A percentile compares a stretch with the other conserved stretches of the same genome.
phyloP scores from a whole-genome alignment of 2,888 invertebrate species.

The Uloborus plumipes region DNA sequence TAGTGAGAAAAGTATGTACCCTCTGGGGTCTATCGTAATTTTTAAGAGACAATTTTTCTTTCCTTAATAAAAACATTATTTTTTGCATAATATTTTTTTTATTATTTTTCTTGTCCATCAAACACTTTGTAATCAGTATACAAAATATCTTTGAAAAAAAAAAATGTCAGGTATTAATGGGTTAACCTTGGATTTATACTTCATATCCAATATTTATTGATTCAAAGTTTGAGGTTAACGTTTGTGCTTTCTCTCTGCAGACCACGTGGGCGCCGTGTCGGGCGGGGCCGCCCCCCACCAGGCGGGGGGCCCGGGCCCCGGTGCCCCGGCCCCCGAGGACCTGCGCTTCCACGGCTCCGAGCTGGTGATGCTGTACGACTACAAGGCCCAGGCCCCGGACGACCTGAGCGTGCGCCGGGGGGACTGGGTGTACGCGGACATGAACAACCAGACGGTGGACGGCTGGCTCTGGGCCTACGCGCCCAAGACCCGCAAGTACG shows the following conservation, averaged over 20 bases:
- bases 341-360: constrained; percentile 88
- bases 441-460: constrained; percentile 92
- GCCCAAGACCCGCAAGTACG: constrained; percentile 90
- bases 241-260: background rate
- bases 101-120: no score
- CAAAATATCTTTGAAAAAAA: no score
- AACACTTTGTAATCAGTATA: no score
- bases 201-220: no score
- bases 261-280: constrained; percentile 53
- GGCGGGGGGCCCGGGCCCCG: constrained; percentile 3
- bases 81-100: no score
- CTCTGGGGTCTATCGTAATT: no score
- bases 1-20: no score
- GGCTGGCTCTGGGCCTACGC: constrained; percentile 90
- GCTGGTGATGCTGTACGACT: constrained; percentile 94
- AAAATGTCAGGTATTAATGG: no score
- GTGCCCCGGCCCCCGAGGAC: constrained; percentile 74
- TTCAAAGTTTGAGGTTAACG: no score
- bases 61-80: no score
- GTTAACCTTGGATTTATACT: no score
- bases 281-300: constrained; percentile 33
- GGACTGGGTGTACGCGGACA: constrained; percentile 95
- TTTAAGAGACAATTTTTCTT: no score
- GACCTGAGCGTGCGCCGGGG: constrained; percentile 91
- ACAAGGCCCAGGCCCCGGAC: constrained; percentile 94